A percentile compares a stretch with the other conserved stretches of the same genome.
phyloP scores from a whole-genome alignment of 2,888 invertebrate species.

The Chromoteleia sp. region DNA sequence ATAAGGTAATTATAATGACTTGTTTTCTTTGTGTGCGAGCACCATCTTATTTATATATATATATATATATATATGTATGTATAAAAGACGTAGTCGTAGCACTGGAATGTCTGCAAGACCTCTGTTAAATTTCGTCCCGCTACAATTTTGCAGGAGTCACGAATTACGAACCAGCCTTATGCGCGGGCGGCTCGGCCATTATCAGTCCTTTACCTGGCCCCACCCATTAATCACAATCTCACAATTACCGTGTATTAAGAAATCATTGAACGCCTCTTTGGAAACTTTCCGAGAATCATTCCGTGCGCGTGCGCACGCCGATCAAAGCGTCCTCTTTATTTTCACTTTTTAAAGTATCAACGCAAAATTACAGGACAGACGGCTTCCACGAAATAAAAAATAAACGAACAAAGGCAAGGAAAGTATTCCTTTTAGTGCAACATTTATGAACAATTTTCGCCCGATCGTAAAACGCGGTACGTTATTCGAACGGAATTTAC shows the following conservation, averaged over 20 bases:
- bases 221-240: constrained; percentile 64
- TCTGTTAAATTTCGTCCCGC: constrained; percentile 43
- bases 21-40: too few relatives aligned
- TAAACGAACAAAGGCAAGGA: background rate
- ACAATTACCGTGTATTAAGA: constrained; percentile 70
- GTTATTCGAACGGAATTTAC: background rate
- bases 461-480: background rate
- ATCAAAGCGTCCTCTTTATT: constrained; percentile 42
- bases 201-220: constrained; percentile 65
- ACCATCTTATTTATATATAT: constrained; percentile 15
- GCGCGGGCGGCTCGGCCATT: constrained; percentile 67
- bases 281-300: constrained; percentile 65
- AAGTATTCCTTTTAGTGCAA: background rate
- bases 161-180: constrained; percentile 60
- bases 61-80: too few relatives aligned
- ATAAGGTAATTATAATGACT: too few relatives aligned
- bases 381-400: constrained; percentile 27
- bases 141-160: constrained; percentile 57
- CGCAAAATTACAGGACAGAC: constrained; percentile 45
- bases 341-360: constrained; percentile 49
- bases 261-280: constrained; percentile 68
- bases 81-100: constrained; percentile 38
- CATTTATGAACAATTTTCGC: constrained; percentile 1
- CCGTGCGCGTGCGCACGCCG: constrained; percentile 44
- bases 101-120: constrained; percentile 48